Evolutionary conservation across 2,888 invertebrate species (phyloP).

Genomic region (Lordiphosa fenestrarum): DNA sequence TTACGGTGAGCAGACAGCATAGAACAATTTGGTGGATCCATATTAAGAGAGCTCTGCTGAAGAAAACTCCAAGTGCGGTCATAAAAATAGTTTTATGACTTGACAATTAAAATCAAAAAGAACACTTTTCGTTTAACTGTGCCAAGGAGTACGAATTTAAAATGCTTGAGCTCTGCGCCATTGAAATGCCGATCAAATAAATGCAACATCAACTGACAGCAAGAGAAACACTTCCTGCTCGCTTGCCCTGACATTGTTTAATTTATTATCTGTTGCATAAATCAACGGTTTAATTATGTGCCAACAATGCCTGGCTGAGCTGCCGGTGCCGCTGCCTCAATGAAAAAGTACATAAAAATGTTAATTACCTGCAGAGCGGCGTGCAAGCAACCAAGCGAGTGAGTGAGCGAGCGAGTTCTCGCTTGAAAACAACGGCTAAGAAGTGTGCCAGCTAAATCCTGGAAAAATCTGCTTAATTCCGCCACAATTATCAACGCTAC

Average conservation of each 20-base stretch:
- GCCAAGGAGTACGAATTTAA: too few relatives aligned
- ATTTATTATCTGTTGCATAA: slow-evolving; percentile 61
- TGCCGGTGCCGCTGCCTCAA: slow-evolving; percentile 5
- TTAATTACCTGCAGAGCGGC: slow-evolving; percentile 59
- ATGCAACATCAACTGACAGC: slow-evolving; percentile 28
- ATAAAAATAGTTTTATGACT: too few relatives aligned
- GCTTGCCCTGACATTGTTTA: slow-evolving; percentile 36
- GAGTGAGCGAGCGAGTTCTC: slow-evolving; percentile 10
- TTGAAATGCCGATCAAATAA: slow-evolving; percentile 41
- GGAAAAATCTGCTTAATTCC: slow-evolving; percentile 56
- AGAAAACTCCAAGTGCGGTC: too few relatives aligned
- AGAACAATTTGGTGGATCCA: too few relatives aligned
- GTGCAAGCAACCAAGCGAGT: slow-evolving; percentile 33
- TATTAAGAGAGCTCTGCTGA: too few relatives aligned
- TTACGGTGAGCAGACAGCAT: too few relatives aligned
- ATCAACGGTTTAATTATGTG: slow-evolving; percentile 67
- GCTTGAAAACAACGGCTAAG: slow-evolving; percentile 22
- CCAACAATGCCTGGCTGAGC: slow-evolving; percentile 21
- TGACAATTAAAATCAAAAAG: too few relatives aligned
- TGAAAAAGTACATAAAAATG: slow-evolving; percentile 63
- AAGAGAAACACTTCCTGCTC: slow-evolving; percentile 9
- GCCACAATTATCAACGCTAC: slow-evolving; percentile 55
- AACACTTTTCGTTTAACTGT: too few relatives aligned
- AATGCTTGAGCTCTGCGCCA: slow-evolving; percentile 45
- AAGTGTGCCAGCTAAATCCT: slow-evolving; percentile 12